Conservation (phyloP, 2,888 invertebrate genomes). For the Epinotia nisella region DNA sequence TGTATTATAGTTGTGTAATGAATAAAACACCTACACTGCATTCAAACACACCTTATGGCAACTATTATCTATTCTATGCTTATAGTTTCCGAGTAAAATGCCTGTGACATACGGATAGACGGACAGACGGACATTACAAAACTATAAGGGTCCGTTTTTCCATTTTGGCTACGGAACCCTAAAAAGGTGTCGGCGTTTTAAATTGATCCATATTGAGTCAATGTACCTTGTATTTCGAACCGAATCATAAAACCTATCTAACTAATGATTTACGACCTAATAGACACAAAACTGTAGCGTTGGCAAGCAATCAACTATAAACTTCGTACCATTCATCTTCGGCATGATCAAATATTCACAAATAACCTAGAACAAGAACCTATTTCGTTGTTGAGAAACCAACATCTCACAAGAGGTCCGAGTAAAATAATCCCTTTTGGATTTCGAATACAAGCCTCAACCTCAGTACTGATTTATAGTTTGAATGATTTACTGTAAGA, state of each 20-base stretch:
- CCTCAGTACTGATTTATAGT: not conserved
- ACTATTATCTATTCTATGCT: too few relatives aligned
- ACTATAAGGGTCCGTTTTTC: too few relatives aligned
- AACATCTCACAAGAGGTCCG: not conserved
- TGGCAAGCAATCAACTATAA: constrained; percentile 5
- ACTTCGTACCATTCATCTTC: constrained; percentile 9
- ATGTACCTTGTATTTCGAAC: not conserved
- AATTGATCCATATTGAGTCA: too few relatives aligned
- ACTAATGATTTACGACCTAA: not conserved
- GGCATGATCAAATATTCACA: constrained; percentile 6
- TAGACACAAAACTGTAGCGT: not conserved
- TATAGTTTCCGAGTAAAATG: too few relatives aligned
- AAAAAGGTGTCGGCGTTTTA: too few relatives aligned
- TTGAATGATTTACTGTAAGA: constrained; percentile 1
- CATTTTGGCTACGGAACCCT: too few relatives aligned
- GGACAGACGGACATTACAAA: too few relatives aligned
- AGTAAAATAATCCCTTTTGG: not conserved
- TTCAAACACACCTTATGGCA: too few relatives aligned
- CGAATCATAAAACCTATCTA: constrained; percentile 3
- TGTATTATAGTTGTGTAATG: too few relatives aligned
- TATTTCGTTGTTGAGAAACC: not conserved
- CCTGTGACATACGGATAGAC: too few relatives aligned
- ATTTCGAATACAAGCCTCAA: not conserved
- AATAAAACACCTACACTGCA: too few relatives aligned
- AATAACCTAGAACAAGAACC: not conserved